Conservation (phyloP, 2,113 vertebrate genomes). For the Salvelinus alpinus region DNA sequence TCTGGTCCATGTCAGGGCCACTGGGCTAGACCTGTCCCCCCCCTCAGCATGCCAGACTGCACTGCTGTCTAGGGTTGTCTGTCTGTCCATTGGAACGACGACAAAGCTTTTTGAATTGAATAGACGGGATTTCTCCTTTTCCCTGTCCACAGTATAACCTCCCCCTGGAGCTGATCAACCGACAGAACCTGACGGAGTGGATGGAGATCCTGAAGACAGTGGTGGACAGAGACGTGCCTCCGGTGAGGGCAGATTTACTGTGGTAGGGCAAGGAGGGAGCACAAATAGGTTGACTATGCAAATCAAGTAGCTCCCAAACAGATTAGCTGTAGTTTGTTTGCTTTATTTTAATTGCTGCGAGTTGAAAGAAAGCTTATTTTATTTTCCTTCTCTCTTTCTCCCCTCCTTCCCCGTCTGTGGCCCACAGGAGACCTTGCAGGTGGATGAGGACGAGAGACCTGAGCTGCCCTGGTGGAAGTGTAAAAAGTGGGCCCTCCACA, state of each 20-base stretch:
- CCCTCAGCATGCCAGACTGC: neutral
- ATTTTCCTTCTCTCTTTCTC: neutral
- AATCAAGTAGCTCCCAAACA: neutral
- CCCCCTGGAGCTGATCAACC: slow-evolving; percentile 96
- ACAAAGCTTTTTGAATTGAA: too few relatives aligned
- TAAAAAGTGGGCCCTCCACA: slow-evolving; percentile 99
- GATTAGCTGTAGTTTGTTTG: neutral
- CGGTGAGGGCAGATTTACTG: slow-evolving; percentile 74
- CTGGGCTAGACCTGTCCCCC: neutral
- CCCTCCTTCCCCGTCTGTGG: neutral
- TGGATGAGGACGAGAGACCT: slow-evolving; percentile 95
- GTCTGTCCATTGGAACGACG: too few relatives aligned
- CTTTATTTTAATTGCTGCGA: neutral
- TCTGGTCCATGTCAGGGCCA: neutral
- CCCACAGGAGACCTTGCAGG: slow-evolving; percentile 91
- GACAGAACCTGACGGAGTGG: slow-evolving; percentile 96
- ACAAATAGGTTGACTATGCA: neutral
- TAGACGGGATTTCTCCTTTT: neutral
- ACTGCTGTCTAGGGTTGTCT: neutral
- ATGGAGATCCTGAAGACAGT: slow-evolving; percentile 97
- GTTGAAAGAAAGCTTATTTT: neutral
- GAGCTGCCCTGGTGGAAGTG: slow-evolving; percentile 99
- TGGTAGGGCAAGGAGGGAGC: neutral
- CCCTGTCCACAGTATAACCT: slow-evolving; percentile 84
- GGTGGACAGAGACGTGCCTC: slow-evolving; percentile 94